phyloP scores from a whole-genome alignment of 2,888 invertebrate species.

The Balanococcus diminutus region DNA sequence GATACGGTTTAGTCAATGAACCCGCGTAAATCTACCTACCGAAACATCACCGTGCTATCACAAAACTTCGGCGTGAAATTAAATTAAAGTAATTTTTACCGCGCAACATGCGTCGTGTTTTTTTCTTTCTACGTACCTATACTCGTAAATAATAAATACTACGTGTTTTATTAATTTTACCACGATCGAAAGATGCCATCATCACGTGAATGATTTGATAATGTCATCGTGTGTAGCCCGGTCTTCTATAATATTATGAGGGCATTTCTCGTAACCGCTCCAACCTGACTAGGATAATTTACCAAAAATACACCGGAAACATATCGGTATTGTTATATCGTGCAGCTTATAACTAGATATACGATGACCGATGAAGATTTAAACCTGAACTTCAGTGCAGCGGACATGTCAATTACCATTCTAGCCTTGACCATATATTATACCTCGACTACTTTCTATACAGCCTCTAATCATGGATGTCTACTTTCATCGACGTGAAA shows the following conservation, averaged over 20 bases:
- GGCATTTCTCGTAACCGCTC: not conserved
- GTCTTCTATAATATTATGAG: not conserved
- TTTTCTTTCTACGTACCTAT: not conserved
- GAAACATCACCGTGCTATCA: not conserved
- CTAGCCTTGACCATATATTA: constrained; percentile 29
- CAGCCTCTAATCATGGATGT: not conserved
- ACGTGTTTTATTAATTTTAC: constrained; percentile 17
- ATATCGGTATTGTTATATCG: not conserved
- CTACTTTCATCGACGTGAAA: constrained; percentile 31
- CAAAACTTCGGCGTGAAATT: constrained; percentile 23
- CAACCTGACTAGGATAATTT: not conserved
- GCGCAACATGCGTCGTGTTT: not conserved
- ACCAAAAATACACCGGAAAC: constrained; percentile 25
- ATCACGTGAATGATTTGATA: not conserved
- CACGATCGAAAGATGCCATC: constrained; percentile 14
- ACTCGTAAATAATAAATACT: not conserved
- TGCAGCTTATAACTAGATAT: too few species aligned
- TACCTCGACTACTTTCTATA: constrained; percentile 16
- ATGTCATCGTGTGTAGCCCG: not conserved
- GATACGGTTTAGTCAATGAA: not conserved
- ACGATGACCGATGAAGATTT: constrained; percentile 15
- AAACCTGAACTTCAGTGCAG: not conserved
- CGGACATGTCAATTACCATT: constrained; percentile 25
- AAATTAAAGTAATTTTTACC: constrained; percentile 28
- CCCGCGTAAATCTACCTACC: not conserved